Evolutionary conservation across 2,797 vertebrate species (phyloP).

Genomic region (Cuculus canorus): DNA sequence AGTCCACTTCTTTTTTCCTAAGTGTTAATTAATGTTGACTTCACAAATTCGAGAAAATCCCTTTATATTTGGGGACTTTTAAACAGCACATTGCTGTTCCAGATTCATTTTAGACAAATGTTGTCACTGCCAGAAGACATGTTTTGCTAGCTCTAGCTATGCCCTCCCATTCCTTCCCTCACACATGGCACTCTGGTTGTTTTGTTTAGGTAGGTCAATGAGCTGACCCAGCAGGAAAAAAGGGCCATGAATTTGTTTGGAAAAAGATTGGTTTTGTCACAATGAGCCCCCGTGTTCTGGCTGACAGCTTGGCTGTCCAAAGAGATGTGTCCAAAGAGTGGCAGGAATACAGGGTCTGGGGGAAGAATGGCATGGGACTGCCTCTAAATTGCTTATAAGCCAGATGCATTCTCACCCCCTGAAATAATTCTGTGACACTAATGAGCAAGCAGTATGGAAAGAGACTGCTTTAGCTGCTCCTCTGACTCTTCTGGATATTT

Average conservation of each 20-base stretch:
- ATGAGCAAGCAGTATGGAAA: not conserved
- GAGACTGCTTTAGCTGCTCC: not conserved
- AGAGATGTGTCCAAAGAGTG: not conserved
- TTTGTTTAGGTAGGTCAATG: not conserved
- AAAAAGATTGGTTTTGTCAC: not conserved
- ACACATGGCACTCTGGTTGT: not conserved
- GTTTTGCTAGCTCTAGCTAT: not conserved
- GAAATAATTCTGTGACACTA: not conserved
- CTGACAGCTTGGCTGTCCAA: not conserved
- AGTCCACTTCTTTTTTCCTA: not conserved
- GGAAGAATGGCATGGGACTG: rapidly evolving
- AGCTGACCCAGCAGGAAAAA: not conserved
- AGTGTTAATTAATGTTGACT: not conserved
- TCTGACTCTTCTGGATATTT: not conserved
- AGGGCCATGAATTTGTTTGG: not conserved
- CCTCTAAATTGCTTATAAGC: not conserved
- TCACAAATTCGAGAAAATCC: not conserved
- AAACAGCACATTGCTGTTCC: not conserved
- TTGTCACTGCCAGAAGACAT: not conserved
- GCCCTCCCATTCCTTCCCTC: not conserved
- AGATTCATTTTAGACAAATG: not conserved
- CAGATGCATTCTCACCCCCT: not conserved
- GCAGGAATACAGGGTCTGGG: not conserved
- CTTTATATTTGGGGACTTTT: not conserved
- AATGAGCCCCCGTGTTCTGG: not conserved